phyloP scores from a whole-genome alignment of 2,113 vertebrate genomes.

The Pseudolaguvia tuberculata region DNA sequence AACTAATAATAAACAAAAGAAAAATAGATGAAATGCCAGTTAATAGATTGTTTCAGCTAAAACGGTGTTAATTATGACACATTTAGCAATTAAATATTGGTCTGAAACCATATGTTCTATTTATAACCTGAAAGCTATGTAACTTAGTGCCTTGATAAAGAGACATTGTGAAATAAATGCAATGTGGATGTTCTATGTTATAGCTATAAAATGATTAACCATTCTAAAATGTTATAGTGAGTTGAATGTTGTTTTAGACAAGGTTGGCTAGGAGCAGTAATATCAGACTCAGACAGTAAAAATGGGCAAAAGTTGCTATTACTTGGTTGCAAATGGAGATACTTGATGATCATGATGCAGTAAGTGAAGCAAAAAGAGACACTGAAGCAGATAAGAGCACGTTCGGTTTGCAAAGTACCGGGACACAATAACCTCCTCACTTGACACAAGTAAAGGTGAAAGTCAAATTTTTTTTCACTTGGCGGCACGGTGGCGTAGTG shows the following conservation, averaged over 20 bases:
- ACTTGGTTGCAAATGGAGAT: not conserved
- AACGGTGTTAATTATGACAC: not conserved
- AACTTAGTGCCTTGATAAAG: not conserved
- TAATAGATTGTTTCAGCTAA: slow-evolving; percentile 31
- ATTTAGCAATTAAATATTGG: not conserved
- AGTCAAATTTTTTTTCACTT: not conserved
- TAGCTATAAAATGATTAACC: slow-evolving; percentile 1
- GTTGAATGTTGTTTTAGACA: slow-evolving; percentile 26
- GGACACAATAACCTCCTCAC: not conserved
- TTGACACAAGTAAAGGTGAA: not conserved
- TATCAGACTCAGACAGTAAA: not conserved
- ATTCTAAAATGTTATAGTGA: slow-evolving; percentile 27
- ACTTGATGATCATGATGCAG: not conserved
- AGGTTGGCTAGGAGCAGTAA: no score
- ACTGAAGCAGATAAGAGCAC: not conserved
- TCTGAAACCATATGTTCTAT: not conserved
- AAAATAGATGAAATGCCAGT: slow-evolving; percentile 34
- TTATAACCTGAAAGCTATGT: not conserved
- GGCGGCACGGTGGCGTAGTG: no score
- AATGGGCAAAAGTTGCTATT: not conserved
- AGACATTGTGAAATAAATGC: not conserved
- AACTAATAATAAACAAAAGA: not conserved
- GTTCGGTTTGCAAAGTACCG: not conserved
- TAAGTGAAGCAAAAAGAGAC: not conserved
- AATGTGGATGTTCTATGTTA: not conserved